Evolutionary conservation across 2,888 invertebrate genomes (phyloP).

Genomic region (Yponomeuta cagnagella): DNA sequence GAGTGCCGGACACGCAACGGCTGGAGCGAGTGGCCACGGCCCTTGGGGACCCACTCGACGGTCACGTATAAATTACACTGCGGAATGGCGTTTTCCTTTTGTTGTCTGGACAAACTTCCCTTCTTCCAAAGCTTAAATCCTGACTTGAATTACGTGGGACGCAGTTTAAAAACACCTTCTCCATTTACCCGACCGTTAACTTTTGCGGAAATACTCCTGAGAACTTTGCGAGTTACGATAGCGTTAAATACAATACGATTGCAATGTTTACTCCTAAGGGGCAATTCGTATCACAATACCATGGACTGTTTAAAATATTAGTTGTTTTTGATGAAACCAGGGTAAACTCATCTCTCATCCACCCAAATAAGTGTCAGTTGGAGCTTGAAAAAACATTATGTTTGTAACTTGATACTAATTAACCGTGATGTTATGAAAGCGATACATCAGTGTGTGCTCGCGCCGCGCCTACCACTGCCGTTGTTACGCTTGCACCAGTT

Average conservation of each 20-base stretch:
- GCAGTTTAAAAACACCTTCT: slow-evolving; percentile 54
- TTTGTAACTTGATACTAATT: slow-evolving; percentile 67
- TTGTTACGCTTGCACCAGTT: slow-evolving; percentile 27
- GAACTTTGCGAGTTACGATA: slow-evolving; percentile 6
- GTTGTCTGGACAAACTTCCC: slow-evolving; percentile 64
- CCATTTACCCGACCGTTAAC: slow-evolving; percentile 35
- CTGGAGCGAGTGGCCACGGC: slow-evolving; percentile 11
- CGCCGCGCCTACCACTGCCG: slow-evolving; percentile 44
- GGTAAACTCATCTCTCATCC: slow-evolving; percentile 23
- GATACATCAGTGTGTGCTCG: slow-evolving; percentile 60
- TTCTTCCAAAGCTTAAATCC: slow-evolving; percentile 66
- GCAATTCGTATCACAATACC: too few relatives aligned
- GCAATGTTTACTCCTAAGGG: not conserved
- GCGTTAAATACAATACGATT: slow-evolving; percentile 2
- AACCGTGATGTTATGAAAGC: slow-evolving; percentile 62
- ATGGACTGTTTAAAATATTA: not conserved
- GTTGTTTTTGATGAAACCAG: slow-evolving; percentile 8
- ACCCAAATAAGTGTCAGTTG: slow-evolving; percentile 21
- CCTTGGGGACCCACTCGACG: slow-evolving; percentile 39
- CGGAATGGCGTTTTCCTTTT: slow-evolving; percentile 55
- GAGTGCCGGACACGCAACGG: slow-evolving; percentile 42
- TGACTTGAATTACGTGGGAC: slow-evolving; percentile 63
- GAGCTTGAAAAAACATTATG: slow-evolving; percentile 51
- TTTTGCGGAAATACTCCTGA: slow-evolving; percentile 12
- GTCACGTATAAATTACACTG: slow-evolving; percentile 72